Base-by-base conservation (phyloP, 1,140 invertebrate species). In the Hestina assimilis region DNA sequence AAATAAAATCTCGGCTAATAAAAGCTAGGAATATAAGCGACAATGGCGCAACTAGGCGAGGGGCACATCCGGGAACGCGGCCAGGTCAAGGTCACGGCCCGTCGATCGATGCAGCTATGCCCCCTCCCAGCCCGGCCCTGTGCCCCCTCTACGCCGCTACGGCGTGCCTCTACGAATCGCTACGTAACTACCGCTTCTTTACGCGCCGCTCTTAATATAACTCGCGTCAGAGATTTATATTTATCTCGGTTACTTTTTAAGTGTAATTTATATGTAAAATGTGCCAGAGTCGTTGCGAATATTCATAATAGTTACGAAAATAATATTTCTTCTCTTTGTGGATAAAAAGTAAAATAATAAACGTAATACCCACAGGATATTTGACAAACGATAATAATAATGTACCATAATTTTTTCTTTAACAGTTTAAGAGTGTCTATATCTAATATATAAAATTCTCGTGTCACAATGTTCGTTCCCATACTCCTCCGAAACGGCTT, bases 61-160 rank as follows among this genome's bases (percentile, higher is more conserved):
- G 61, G 63, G 68, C 69, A 79, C 75, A 84, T 83, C 79, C 81
- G 82, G 77, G 75, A 76, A 73, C 73, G 69, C 73, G 75, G 79
- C 62, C 84, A 67, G 86, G 88, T 87, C 88, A 89, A 87, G 88
- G 88, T 89, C 86, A 89, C 85, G 88, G 86, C 77, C 81, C 75
- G 75, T 72, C 82, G 81, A 89, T 89, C 88, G 88, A 89, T 89
- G 83, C 83, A 89, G 88, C 86, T 78, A 77, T 64, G 57, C 65
- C 64, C 51, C 35, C 54, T 15, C 52, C 43, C 59, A 71, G 40
- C 65, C 68, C 62, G 63, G 42, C 62, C 63, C 50, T 60, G 56
- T 66, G 63, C 58, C 53, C 57, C 65, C 59, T 59, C 69, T 71
- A 69, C 70, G 59, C 57, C 40, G 62, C 59, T 73, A 70, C 64